A percentile compares a stretch with the other conserved stretches of the same genome.
phyloP scores from a whole-genome alignment of 2,113 vertebrate species.

The Apeltes quadracus region DNA sequence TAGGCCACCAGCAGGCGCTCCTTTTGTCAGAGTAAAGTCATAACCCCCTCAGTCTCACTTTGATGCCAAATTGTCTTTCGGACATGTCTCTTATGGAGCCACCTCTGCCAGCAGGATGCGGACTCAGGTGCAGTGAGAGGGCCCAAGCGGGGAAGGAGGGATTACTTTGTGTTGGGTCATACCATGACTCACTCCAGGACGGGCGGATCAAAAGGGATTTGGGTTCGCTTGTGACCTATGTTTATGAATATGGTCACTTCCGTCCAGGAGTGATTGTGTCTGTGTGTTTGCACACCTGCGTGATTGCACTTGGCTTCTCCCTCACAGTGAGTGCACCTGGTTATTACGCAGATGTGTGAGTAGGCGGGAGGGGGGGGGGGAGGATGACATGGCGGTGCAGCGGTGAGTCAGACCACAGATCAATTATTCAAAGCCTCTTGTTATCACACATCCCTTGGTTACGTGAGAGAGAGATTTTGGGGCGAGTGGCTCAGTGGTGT shows the following conservation, averaged over 20 bases:
- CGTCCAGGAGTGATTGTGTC: conserved; percentile 13
- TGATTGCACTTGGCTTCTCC: conserved; percentile 12
- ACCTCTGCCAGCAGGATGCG: conserved; percentile 30
- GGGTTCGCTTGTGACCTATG: not conserved
- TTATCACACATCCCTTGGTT: conserved; percentile 1
- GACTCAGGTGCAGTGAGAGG: not conserved
- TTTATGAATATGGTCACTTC: conserved; percentile 43
- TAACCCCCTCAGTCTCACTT: not conserved
- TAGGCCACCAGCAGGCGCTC: not conserved
- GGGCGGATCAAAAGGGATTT: conserved; percentile 37
- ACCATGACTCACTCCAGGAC: conserved; percentile 63
- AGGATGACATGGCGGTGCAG: conserved; percentile 31
- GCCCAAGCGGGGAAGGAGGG: conserved; percentile 46
- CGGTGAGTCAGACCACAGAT: conserved; percentile 61
- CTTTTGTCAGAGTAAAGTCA: not conserved
- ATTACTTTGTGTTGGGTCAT: conserved; percentile 53
- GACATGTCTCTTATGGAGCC: conserved; percentile 24
- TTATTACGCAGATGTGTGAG: conserved; percentile 22
- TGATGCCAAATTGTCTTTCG: conserved; percentile 18
- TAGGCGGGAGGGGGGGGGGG: conserved; percentile 28
- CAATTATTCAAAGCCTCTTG: conserved; percentile 62
- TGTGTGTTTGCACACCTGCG: conserved; percentile 54
- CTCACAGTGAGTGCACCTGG: conserved; percentile 12
- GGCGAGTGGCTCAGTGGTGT: not conserved
- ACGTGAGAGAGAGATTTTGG: not conserved